Base-by-base conservation (phyloP, 1,140 invertebrate genomes). In the Drosophila leontia region DNA sequence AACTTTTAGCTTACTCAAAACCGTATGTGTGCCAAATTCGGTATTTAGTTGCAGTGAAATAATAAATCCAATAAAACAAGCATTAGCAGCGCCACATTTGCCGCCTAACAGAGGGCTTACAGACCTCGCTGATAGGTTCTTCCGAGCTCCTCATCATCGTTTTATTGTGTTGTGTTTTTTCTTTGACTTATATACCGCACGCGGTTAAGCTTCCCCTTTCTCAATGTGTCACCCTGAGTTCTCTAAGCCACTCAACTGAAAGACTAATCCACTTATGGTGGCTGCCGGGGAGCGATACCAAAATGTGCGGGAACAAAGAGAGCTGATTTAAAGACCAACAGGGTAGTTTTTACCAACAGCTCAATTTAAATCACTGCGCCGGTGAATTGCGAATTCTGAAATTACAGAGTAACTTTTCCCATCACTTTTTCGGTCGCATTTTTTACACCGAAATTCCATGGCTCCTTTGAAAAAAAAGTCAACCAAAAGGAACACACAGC, bases 241-340 rank as follows among this genome's bases (percentile, higher is more conserved):
- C 62, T 17, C 44, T 71, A 55, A 67, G 65, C 72, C 45, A 77
- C 59, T 77, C 74, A 77, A 74, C 65, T 64, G 41, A 82, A 63
- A 72, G 75, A 56, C 79, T 82, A 78, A 82, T 82, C 80, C 80
- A 82, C 80, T 78, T 82, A 82, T 64, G 71, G 62, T 57, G 34
- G 51, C 75, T 60, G 35, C 19, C 53, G 19, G 53, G 35, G 13
- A 26, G 37, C 35, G 53, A 56, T 56, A 56, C 35, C 19, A 11
- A 45, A 61, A 45, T 15, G 42, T 17, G 12, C 19, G n/a, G 34
- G 12, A 17, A 37, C 7, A 35, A 15, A 15, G 12, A 35, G 29
- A 32, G 34, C 44, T 48, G 26, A 19, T 67, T 50, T 67, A 23
- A 68, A 50, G 44, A 29, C 15, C 17, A 11, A 3, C 35, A 1